Evolutionary conservation across 2,888 invertebrate species (phyloP).

Genomic region (Agriopis marginaria): DNA sequence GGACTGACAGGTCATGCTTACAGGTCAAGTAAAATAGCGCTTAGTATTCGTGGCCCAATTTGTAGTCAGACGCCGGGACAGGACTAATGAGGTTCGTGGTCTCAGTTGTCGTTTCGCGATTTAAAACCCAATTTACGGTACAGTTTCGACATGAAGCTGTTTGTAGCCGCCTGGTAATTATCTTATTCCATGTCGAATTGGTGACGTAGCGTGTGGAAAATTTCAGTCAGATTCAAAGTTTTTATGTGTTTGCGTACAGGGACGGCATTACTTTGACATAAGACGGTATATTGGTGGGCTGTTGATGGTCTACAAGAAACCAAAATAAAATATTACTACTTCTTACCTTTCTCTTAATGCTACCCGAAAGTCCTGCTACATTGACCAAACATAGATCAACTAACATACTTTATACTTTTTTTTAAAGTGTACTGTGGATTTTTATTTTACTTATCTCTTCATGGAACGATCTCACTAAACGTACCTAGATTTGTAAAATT

Average conservation of each 20-base stretch:
- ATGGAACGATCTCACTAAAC: too few relatives aligned
- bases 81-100: slow-evolving; percentile 34
- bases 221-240: neutral
- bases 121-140: slow-evolving; percentile 29
- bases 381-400: neutral
- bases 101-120: slow-evolving; percentile 29
- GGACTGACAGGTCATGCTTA: slow-evolving; percentile 47
- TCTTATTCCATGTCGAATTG: slow-evolving; percentile 9
- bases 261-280: too few relatives aligned
- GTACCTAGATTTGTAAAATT: neutral
- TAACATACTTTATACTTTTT: too few relatives aligned
- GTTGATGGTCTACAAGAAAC: too few relatives aligned
- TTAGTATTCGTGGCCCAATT: slow-evolving; percentile 40
- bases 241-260: too few relatives aligned
- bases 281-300: too few relatives aligned
- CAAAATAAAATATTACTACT: too few relatives aligned
- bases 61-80: slow-evolving; percentile 31
- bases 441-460: too few relatives aligned
- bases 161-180: slow-evolving; percentile 17
- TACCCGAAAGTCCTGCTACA: too few relatives aligned
- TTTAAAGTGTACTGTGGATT: too few relatives aligned
- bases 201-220: neutral
- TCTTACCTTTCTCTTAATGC: too few relatives aligned
- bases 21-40: slow-evolving; percentile 43
- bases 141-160: slow-evolving; percentile 5